A percentile compares a stretch with the other conserved stretches of the same genome.
phyloP scores from a whole-genome alignment of 2,888 invertebrate species.

The Nomada fabriciana region DNA sequence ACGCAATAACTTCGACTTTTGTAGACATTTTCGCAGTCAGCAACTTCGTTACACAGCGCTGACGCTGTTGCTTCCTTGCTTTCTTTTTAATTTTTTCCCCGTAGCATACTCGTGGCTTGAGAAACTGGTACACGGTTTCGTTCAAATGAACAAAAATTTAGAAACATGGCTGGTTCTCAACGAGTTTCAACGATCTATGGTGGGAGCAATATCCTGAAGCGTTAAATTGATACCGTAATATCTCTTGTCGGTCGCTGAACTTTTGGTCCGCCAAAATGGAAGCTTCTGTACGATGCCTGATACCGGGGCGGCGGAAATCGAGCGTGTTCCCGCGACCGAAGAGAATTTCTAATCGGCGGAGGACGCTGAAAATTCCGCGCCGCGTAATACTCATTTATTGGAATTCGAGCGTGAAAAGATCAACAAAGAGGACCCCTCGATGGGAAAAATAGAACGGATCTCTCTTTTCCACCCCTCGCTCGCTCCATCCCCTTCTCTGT shows the following conservation, averaged over 20 bases:
- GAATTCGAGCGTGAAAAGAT: conserved; percentile 61
- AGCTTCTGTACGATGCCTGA: no score
- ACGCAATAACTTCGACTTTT: background rate
- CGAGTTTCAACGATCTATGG: background rate
- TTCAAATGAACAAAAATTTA: background rate
- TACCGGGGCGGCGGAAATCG: background rate
- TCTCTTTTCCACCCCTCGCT: conserved; percentile 21
- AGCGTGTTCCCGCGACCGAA: conserved; percentile 11
- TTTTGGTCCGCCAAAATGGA: background rate
- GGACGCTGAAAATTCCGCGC: conserved; percentile 46
- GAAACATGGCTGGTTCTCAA: background rate
- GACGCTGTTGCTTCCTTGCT: background rate
- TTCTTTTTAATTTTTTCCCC: background rate
- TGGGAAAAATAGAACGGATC: conserved; percentile 43
- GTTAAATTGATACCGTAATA: background rate
- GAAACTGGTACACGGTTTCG: background rate
- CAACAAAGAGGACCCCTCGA: conserved; percentile 56
- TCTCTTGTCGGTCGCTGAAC: background rate
- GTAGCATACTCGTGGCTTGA: background rate
- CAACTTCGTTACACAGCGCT: background rate
- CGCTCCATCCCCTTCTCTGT: background rate
- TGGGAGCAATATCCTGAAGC: background rate
- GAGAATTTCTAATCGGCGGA: conserved; percentile 44
- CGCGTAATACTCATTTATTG: conserved; percentile 60
- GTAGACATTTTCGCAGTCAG: conserved; percentile 4